Percentiles rank a stretch among this genome's conserved stretches.
phyloP scores from a whole-genome alignment of 2,113 vertebrate species.

The Tachysurus fulvidraco region DNA sequence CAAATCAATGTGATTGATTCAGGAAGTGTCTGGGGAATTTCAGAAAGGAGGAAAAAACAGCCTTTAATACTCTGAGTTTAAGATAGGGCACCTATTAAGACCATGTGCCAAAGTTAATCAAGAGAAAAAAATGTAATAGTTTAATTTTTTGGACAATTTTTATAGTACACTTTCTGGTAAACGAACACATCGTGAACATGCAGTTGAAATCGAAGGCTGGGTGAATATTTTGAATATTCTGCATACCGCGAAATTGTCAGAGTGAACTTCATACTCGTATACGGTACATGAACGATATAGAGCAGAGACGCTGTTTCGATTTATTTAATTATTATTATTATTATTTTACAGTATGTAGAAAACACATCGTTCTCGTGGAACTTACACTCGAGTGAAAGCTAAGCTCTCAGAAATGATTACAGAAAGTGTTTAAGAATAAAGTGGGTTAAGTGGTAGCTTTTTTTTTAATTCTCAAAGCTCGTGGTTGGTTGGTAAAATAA shows the following conservation, averaged over 20 bases:
- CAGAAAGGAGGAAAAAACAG: neutral
- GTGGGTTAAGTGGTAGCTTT: no score
- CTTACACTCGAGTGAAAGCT: neutral
- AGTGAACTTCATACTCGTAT: neutral
- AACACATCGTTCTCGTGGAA: neutral
- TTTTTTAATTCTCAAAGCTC: no score
- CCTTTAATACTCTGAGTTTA: neutral
- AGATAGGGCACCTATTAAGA: neutral
- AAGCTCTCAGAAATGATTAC: no score
- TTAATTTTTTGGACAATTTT: neutral
- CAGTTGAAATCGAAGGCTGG: neutral
- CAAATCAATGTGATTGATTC: conserved; percentile 48
- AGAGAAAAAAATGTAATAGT: neutral
- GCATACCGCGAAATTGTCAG: neutral
- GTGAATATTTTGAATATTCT: neutral
- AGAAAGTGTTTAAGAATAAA: no score
- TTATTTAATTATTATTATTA: neutral
- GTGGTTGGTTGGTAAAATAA: no score
- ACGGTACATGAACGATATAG: neutral
- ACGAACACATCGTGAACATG: neutral
- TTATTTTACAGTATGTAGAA: neutral
- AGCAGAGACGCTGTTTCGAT: neutral
- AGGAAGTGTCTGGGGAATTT: conserved; percentile 39
- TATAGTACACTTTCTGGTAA: neutral
- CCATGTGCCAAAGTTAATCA: no score